Evolutionary conservation across 2,113 vertebrate genomes (phyloP).

Genomic region (Corynorhinus townsendii): DNA sequence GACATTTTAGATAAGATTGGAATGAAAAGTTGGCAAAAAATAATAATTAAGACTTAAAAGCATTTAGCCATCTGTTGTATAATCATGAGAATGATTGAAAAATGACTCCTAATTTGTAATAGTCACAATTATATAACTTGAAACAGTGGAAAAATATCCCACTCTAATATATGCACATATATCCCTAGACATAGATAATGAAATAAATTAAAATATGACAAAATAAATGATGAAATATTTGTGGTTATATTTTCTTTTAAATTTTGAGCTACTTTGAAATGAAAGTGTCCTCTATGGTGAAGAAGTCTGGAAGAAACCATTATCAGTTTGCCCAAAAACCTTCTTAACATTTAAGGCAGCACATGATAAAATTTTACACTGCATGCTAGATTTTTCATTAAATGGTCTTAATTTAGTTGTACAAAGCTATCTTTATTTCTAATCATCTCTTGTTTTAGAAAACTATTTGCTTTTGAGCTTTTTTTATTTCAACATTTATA

Average conservation of each 20-base stretch:
- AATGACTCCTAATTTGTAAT: conserved; percentile 41
- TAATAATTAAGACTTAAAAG: conserved; percentile 67
- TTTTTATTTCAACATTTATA: background rate
- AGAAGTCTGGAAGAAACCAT: background rate
- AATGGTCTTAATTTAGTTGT: background rate
- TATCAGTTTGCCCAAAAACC: background rate
- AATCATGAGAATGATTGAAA: conserved; percentile 50
- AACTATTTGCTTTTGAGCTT: background rate
- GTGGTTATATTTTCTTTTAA: background rate
- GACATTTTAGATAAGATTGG: conserved; percentile 50
- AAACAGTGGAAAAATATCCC: background rate
- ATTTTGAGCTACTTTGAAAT: conserved; percentile 14
- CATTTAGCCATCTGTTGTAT: conserved; percentile 62
- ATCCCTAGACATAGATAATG: background rate
- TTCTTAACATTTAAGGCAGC: background rate
- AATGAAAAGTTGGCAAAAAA: conserved; percentile 67
- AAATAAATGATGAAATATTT: conserved; percentile 3
- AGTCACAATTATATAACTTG: conserved; percentile 9
- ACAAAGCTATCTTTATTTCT: background rate
- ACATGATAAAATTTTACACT: background rate
- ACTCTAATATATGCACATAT: background rate
- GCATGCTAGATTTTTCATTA: background rate
- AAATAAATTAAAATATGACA: conserved; percentile 1
- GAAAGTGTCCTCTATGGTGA: background rate
- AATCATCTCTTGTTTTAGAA: background rate